Percentiles rank a stretch among this genome's conserved stretches.
Conservation (phyloP, 2,113 vertebrate genomes). For the Electrona antarctica region DNA sequence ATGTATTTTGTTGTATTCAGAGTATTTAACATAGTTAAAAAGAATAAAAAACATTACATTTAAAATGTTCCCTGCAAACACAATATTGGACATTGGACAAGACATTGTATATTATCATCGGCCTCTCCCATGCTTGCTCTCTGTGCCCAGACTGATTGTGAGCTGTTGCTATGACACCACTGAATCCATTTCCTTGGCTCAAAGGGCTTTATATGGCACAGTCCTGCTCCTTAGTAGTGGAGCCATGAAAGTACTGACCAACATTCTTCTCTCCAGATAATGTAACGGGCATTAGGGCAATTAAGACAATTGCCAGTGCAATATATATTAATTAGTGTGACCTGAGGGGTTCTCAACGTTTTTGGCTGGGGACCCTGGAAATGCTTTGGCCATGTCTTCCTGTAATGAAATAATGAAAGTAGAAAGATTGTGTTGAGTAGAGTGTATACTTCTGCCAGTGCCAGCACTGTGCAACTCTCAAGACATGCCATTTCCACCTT, state of each 20-base stretch:
- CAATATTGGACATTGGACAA: not conserved
- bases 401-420: no score
- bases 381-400: no score
- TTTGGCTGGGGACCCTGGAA: no score
- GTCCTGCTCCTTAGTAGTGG: constrained; percentile 9
- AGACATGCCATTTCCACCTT: no score
- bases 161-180: constrained; percentile 60
- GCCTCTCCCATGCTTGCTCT: not conserved
- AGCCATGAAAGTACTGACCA: not conserved
- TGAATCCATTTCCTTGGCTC: constrained; percentile 25
- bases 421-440: no score
- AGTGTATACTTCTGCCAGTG: no score
- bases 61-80: no score
- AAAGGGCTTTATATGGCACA: constrained; percentile 5
- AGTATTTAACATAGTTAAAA: not conserved
- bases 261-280: not conserved
- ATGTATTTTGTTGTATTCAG: no score
- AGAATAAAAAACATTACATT: no score
- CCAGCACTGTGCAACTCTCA: no score
- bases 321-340: not conserved
- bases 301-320: not conserved
- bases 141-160: constrained; percentile 1
- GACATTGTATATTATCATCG: not conserved
- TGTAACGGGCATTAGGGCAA: not conserved
- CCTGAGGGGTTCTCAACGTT: no score